phyloP scores from a whole-genome alignment of 1,140 invertebrate species.

The Macrobrachium nipponense region DNA sequence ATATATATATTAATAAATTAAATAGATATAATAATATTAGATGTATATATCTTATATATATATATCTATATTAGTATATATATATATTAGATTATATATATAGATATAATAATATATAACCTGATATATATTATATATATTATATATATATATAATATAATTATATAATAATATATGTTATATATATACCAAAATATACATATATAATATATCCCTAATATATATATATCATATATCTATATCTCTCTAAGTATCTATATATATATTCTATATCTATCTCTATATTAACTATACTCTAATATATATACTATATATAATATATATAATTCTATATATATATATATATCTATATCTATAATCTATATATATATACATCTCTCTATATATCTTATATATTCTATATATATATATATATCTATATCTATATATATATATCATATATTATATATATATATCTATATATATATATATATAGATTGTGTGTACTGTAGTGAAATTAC shows the following conservation, averaged over 20 bases:
- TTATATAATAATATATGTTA: too few relatives aligned
- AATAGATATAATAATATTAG: too few relatives aligned
- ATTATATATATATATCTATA: neutral
- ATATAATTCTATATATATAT: conserved; percentile 1
- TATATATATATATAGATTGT: too few relatives aligned
- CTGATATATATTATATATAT: neutral
- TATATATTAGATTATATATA: neutral
- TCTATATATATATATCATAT: neutral
- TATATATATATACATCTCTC: neutral
- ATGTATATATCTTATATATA: neutral
- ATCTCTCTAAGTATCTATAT: neutral
- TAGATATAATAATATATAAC: neutral
- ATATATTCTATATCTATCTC: too few relatives aligned
- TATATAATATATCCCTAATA: too few relatives aligned
- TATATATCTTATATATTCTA: neutral
- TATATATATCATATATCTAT: neutral
- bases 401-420: neutral
- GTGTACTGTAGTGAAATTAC: too few relatives aligned
- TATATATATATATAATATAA: neutral
- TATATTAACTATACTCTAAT: too few relatives aligned
- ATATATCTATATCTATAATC: neutral
- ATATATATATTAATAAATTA: too few relatives aligned
- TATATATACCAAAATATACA: too few relatives aligned
- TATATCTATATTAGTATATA: neutral
- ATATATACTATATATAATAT: too few relatives aligned